Percentiles rank a stretch among this genome's conserved stretches.
These are phyloP conservation scores for Tamandua tetradactyla DNA, from an alignment of 2,797 vertebrate species.

Conservation along the genomic window DNA sequence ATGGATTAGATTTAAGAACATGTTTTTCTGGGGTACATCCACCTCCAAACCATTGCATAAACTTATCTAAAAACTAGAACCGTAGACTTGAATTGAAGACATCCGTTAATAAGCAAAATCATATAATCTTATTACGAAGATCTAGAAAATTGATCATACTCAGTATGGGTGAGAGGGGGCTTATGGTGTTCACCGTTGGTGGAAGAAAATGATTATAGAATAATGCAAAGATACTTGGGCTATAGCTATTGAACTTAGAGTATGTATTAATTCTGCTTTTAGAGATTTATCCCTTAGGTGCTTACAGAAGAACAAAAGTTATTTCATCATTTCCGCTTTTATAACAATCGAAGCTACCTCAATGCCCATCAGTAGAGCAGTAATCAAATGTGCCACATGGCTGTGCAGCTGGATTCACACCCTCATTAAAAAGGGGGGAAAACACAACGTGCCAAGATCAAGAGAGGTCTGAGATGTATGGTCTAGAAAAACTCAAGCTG, in stretches of 20 bases:
- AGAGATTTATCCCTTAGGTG: not conserved
- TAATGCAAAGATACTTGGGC: not conserved
- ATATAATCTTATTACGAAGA: not conserved
- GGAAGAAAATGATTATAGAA: not conserved
- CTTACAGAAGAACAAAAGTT: not conserved
- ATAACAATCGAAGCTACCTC: not conserved
- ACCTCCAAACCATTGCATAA: too few relatives aligned
- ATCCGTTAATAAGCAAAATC: not conserved
- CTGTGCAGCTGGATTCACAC: too few relatives aligned
- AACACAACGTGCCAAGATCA: not conserved
- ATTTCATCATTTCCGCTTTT: not conserved
- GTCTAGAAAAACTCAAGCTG: not conserved
- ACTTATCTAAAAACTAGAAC: not conserved
- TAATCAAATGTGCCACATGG: not conserved
- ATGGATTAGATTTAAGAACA: too few relatives aligned
- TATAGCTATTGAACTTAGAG: not conserved
- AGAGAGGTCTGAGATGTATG: not conserved
- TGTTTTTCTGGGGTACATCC: too few relatives aligned
- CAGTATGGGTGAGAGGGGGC: not conserved
- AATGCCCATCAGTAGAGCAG: not conserved
- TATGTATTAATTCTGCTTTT: not conserved
- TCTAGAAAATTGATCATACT: not conserved
- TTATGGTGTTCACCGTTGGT: not conserved
- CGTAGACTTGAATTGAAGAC: not conserved
- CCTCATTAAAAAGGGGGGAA: not conserved